Evolutionary conservation across 2,888 invertebrate species (phyloP).

Genomic region (Odontomyia ornata): DNA sequence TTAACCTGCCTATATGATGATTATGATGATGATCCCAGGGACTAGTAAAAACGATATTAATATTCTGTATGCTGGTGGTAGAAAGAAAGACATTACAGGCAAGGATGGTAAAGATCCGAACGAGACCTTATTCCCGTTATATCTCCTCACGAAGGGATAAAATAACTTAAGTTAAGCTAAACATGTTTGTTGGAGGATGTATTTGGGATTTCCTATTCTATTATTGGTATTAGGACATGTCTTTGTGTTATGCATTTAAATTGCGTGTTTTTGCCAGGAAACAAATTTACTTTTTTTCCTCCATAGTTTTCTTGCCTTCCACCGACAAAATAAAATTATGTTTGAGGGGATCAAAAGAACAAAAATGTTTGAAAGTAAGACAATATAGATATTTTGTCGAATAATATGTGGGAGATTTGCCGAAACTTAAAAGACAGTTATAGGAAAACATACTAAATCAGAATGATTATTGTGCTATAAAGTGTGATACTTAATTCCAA

Average conservation of each 20-base stretch:
- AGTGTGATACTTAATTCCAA: constrained; percentile 10
- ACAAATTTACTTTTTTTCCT: too few species aligned
- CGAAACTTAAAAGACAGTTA: background rate
- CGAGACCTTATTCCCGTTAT: background rate
- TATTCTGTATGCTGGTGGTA: constrained; percentile 44
- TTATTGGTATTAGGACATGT: constrained; percentile 65
- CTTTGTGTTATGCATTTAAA: constrained; percentile 66
- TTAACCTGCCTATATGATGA: constrained; percentile 41
- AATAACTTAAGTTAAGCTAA: constrained; percentile 50
- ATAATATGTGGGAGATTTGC: background rate
- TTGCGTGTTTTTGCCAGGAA: constrained; percentile 61
- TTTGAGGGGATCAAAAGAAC: too few species aligned
- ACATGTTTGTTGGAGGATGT: constrained; percentile 57
- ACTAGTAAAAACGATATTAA: constrained; percentile 46
- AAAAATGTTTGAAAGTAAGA: too few species aligned
- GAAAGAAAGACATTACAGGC: constrained; percentile 39
- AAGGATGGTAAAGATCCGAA: background rate
- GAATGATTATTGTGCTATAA: constrained; percentile 11
- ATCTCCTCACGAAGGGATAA: constrained; percentile 47
- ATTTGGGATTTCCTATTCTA: constrained; percentile 65
- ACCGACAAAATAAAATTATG: too few species aligned
- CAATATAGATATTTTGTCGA: constrained; percentile 15
- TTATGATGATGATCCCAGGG: constrained; percentile 39
- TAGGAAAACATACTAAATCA: background rate
- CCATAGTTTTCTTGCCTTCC: too few species aligned